Evolutionary conservation across 2,113 vertebrate species (phyloP).

Genomic region (Marcusenius ussheri): DNA sequence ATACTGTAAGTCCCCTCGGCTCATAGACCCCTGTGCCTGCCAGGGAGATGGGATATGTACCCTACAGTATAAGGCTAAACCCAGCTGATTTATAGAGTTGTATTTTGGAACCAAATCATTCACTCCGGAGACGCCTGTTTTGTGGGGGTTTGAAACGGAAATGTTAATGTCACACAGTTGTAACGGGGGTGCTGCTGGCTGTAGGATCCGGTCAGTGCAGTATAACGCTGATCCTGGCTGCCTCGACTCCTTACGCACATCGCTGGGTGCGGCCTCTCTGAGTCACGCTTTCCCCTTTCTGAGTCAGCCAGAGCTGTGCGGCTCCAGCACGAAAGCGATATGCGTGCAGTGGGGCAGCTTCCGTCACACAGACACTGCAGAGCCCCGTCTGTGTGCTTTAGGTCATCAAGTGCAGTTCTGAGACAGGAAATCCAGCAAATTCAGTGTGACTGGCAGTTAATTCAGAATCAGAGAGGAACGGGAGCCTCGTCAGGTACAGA

Average conservation of each 20-base stretch:
- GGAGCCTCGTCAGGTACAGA: not conserved
- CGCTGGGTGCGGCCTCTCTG: not conserved
- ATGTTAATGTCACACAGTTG: not conserved
- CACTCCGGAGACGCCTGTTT: not conserved
- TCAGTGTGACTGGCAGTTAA: not conserved
- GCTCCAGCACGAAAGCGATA: not conserved
- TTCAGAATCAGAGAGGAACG: not conserved
- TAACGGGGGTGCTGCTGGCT: not conserved
- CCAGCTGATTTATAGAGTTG: not conserved
- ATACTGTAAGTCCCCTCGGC: not conserved
- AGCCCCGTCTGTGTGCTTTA: not conserved
- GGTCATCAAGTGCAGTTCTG: not conserved
- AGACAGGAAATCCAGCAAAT: not conserved
- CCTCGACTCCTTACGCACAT: not conserved
- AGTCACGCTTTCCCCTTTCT: not conserved
- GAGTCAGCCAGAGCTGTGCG: not conserved
- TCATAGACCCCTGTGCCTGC: not conserved
- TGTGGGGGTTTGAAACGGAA: not conserved
- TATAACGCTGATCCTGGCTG: not conserved
- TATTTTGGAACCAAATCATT: not conserved
- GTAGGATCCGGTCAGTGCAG: not conserved
- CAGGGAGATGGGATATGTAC: not conserved
- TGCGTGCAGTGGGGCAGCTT: not conserved
- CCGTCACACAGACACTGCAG: not conserved
- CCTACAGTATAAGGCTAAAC: not conserved